Conservation (phyloP, 1,140 invertebrate genomes). For the Bombus vancouverensis region DNA sequence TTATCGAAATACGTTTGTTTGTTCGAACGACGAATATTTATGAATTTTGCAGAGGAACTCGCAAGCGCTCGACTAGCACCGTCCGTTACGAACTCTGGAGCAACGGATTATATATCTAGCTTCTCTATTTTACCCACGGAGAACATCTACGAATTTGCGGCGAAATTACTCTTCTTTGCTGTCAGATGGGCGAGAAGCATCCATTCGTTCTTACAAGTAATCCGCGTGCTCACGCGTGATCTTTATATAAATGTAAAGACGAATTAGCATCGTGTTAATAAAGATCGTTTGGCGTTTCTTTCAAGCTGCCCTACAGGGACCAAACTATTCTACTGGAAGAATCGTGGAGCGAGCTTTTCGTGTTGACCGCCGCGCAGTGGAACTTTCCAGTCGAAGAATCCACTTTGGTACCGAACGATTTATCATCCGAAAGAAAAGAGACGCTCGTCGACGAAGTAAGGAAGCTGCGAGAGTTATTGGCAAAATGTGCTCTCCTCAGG, state of each 20-base stretch:
- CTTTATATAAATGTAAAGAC: too few relatives aligned
- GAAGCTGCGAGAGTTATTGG: slow-evolving; percentile 85
- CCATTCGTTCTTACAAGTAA: slow-evolving; percentile 88
- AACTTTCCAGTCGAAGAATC: slow-evolving; percentile 87
- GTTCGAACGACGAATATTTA: neutral
- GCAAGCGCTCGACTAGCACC: slow-evolving; percentile 61
- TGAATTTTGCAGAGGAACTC: slow-evolving; percentile 63
- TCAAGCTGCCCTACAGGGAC: slow-evolving; percentile 87
- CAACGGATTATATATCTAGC: slow-evolving; percentile 72
- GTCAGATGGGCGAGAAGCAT: slow-evolving; percentile 91
- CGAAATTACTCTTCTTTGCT: slow-evolving; percentile 89
- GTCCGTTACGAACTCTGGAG: slow-evolving; percentile 66
- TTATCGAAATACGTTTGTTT: neutral
- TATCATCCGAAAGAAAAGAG: slow-evolving; percentile 75
- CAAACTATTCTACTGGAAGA: slow-evolving; percentile 89
- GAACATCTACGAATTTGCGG: slow-evolving; percentile 88
- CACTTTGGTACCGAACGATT: slow-evolving; percentile 69
- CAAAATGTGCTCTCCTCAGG: slow-evolving; percentile 85
- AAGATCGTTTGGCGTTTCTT: slow-evolving; percentile 5
- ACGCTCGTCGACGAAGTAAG: slow-evolving; percentile 82
- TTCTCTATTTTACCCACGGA: slow-evolving; percentile 83
- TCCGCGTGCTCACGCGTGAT: too few relatives aligned
- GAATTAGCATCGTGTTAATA: neutral
- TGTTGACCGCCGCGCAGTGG: slow-evolving; percentile 92
- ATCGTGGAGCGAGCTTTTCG: slow-evolving; percentile 93